Base-by-base conservation (phyloP, 1,140 invertebrate genomes). In the Bilobella aurantiaca region DNA sequence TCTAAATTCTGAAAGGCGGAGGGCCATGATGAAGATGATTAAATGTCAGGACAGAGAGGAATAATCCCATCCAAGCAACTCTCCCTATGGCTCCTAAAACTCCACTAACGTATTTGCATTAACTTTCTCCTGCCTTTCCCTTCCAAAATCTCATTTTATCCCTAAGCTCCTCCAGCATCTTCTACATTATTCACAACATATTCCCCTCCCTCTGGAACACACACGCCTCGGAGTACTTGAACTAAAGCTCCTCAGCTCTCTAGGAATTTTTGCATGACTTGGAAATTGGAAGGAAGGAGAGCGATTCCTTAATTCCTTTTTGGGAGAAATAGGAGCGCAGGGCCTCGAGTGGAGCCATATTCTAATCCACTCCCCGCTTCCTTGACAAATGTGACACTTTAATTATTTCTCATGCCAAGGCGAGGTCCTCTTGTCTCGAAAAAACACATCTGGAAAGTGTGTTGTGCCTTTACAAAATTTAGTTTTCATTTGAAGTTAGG, bases 331-430 rank as follows among this genome's bases (percentile, higher is more conserved):
- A n/a, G n/a, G n/a, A n/a, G n/a, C 37, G 37, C 37, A 42, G 8
- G 8, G 8, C 37, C n/a, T 42, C 37, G 37, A 42, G 8, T 8
- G n/a, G 37, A 42, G n/a, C n/a, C n/a, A 42, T 42, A 42, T 42
- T 42, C n/a, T 53, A 53, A 53, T 53, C 49, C 49, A 53, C 8
- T 23, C 8, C 8, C 8, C 49, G 14, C 23, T 23, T 5, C 14
- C 49, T 53, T 53, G 49, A 53, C 49, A 53, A 53, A 53, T 53
- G 49, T 53, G 49, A 53, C 49, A 53, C 12, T 53, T 53, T 53
- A 53, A 53, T 53, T 53, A 53, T 53, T 53, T 53, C 49, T 23
- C 5, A 53, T 5, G 25, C 49, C 5, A 53, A 5, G 21, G 21
- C 14, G 49, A 23, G 25, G 23, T 53, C 21, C 21, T 53, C 23